Base-by-base conservation (phyloP, 2,888 invertebrate species). In the Cephonodes hylas region DNA sequence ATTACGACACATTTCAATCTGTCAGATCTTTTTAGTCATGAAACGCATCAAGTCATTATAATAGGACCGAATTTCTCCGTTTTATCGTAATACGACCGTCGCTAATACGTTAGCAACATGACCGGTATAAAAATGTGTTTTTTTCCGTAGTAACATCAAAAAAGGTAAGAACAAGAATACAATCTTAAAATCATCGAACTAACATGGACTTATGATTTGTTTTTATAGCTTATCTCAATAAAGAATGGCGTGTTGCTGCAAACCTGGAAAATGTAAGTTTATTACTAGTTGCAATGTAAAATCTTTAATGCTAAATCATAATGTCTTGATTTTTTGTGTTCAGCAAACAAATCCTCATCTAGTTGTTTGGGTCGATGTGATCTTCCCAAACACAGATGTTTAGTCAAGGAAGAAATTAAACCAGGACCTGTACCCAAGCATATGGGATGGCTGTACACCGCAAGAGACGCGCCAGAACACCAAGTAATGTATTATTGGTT, bases 401-500 rank as follows among this genome's bases (percentile, higher is more conserved):
- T 91, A 59, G 75, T 80, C 31, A 84, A 68, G 62, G 79, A 83
- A 1, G 88, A 87, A 0, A 70, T 88, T 2, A 87, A 85, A 60
- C 83, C 86, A 0, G 88, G 89, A 3, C 88, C 88, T 0, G 82
- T 93, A 20, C 93, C 93, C 3, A 88, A 78, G 63, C 67, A 87
- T 60, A 89, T 92, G 90, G 93, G 93, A 69, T 93, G 93, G 93
- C 79, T 82, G 13, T 93, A 91, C 71, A 90, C 89, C 2, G 91
- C 92, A 0, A 88, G 75, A 71, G 79, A 85, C 66, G 73, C 89
- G 5, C 91, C 92, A 42, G 84, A 88, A 74, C 88, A 88, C 76
- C 91, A 91, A 82, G 91, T 90, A 61, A 58, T 18, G 59, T 4
- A 60, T 38, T 42, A 23, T 1, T 25, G 42, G 22, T n/a, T n/a